These are phyloP conservation scores for Bubo blakistoni DNA, from an alignment of 2,113 vertebrate genomes.

Conservation along the genomic window DNA sequence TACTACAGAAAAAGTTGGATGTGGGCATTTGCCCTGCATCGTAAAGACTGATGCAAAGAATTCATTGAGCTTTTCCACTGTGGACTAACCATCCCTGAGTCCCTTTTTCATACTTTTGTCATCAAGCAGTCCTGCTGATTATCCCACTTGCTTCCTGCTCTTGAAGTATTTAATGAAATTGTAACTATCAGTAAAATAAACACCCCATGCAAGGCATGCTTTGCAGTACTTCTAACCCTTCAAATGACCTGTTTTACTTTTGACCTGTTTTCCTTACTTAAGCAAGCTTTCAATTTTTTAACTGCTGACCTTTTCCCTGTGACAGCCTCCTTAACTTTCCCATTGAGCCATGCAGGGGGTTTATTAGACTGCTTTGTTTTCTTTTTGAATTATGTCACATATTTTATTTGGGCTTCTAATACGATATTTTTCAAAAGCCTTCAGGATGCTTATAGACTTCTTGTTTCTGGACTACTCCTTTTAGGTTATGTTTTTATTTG, in stretches of 20 bases:
- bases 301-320: background rate
- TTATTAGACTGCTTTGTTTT: constrained; percentile 24
- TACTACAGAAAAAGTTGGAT: background rate
- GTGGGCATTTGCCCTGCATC: accelerated
- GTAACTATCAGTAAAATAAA: background rate
- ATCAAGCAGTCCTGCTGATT: background rate
- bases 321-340: constrained; percentile 5
- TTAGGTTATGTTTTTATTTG: background rate
- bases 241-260: background rate
- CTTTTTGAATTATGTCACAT: background rate
- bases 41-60: background rate
- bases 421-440: background rate
- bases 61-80: background rate
- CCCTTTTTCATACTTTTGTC: background rate
- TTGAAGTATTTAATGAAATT: background rate
- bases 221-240: background rate
- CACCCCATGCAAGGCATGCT: accelerated
- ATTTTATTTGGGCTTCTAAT: background rate
- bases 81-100: background rate
- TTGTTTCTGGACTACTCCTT: background rate
- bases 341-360: background rate
- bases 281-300: background rate
- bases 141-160: background rate
- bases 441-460: background rate
- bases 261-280: background rate